These are phyloP conservation scores for Anolis apletophallus DNA, from an alignment of 2,797 vertebrate species.

Conservation along the genomic window DNA sequence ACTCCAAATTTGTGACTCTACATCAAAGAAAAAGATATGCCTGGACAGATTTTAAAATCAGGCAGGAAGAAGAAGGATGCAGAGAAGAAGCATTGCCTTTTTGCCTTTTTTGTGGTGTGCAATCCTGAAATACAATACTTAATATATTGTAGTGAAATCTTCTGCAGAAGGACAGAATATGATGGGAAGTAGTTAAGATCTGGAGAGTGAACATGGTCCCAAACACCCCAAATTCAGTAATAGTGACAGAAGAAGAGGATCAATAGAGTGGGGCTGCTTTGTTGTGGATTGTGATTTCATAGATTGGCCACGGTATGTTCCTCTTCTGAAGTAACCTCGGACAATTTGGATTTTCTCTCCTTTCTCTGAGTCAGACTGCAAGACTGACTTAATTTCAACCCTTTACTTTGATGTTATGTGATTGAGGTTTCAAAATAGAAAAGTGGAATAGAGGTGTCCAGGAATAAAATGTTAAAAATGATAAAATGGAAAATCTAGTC, in stretches of 20 bases:
- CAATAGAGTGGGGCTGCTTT: not conserved
- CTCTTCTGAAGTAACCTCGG: not conserved
- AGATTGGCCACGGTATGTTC: too few relatives aligned
- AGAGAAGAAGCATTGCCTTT: not conserved
- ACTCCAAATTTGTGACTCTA: not conserved
- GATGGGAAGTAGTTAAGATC: not conserved
- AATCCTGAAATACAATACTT: not conserved
- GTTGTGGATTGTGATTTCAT: not conserved
- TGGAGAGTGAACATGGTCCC: not conserved
- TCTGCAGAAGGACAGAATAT: not conserved
- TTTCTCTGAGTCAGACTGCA: too few relatives aligned
- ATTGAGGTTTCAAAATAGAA: not conserved
- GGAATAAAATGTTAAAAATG: not conserved
- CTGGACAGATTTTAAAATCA: not conserved
- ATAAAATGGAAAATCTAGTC: not conserved
- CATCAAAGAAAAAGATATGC: not conserved
- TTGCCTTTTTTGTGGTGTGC: not conserved
- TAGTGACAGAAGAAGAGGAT: not conserved
- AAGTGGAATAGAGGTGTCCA: not conserved
- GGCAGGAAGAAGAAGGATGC: not conserved
- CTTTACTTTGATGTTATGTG: not conserved
- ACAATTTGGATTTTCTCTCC: not conserved
- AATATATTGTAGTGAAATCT: not conserved
- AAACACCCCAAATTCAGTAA: not conserved
- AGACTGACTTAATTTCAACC: not conserved